Percentiles rank a stretch among this genome's conserved stretches.
Conservation (phyloP, 1,140 invertebrate genomes). For the Rhynchophorus ferrugineus region DNA sequence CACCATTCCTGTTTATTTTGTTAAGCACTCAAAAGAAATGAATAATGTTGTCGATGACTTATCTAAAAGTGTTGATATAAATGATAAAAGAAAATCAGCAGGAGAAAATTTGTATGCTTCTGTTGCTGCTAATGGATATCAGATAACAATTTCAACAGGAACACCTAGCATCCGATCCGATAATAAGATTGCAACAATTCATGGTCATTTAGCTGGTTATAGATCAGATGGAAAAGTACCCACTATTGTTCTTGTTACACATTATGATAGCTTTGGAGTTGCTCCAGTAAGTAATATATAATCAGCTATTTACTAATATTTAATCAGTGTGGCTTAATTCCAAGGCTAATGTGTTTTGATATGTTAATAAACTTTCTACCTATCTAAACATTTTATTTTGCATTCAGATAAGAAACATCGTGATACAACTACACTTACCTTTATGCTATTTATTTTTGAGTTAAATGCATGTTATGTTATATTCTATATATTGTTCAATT, state of each 20-base stretch:
- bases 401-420: too few species aligned
- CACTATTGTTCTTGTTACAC: slow-evolving; percentile 82
- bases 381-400: too few species aligned
- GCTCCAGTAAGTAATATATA: slow-evolving; percentile 65
- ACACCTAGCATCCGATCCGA: slow-evolving; percentile 65
- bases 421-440: too few species aligned
- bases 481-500: not conserved
- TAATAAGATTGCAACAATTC: slow-evolving; percentile 71
- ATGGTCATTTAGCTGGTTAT: slow-evolving; percentile 78
- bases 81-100: slow-evolving; percentile 55
- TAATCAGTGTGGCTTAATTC: too few species aligned
- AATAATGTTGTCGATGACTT: slow-evolving; percentile 71
- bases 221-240: slow-evolving; percentile 71
- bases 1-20: slow-evolving; percentile 85
- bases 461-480: not conserved
- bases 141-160: slow-evolving; percentile 67
- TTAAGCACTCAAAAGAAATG: slow-evolving; percentile 63
- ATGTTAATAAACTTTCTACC: too few species aligned
- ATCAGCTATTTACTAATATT: too few species aligned
- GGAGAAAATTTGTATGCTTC: slow-evolving; percentile 73
- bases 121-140: slow-evolving; percentile 88
- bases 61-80: slow-evolving; percentile 38
- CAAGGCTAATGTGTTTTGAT: too few species aligned
- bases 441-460: too few species aligned
- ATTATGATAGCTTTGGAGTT: slow-evolving; percentile 85